Conservation (phyloP, 2,888 invertebrate species). For the Poecilobothrus nobilitatus region DNA sequence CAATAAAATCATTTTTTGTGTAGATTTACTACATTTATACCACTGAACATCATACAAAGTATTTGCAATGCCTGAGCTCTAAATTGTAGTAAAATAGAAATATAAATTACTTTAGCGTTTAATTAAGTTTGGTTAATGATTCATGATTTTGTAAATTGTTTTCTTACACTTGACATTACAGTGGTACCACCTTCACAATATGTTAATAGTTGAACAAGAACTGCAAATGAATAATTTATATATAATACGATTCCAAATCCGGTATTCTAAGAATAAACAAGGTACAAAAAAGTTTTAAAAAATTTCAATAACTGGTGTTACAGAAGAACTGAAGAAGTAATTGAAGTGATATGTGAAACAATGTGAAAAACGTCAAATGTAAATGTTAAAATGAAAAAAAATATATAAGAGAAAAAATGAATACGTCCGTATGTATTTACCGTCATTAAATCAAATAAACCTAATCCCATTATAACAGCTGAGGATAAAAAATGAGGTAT, state of each 20-base stretch:
- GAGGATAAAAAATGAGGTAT: slow-evolving; percentile 40
- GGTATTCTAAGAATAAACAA: slow-evolving; percentile 31
- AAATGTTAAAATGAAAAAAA: too few relatives aligned
- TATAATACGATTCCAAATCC: slow-evolving; percentile 33
- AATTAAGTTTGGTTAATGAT: slow-evolving; percentile 19
- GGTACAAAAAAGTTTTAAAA: too few relatives aligned
- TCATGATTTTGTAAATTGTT: not conserved
- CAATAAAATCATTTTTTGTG: slow-evolving; percentile 39
- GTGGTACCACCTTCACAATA: slow-evolving; percentile 35
- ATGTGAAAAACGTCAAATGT: too few relatives aligned
- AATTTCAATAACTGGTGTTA: too few relatives aligned
- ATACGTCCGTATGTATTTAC: too few relatives aligned
- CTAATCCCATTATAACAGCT: slow-evolving; percentile 37
- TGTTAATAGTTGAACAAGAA: slow-evolving; percentile 28
- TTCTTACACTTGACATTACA: slow-evolving; percentile 32
- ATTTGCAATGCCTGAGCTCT: slow-evolving; percentile 33
- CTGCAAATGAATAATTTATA: slow-evolving; percentile 30
- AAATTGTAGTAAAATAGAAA: slow-evolving; percentile 16
- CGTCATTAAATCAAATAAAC: slow-evolving; percentile 39
- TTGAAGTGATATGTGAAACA: too few relatives aligned
- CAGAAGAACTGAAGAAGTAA: too few relatives aligned
- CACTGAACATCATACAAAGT: slow-evolving; percentile 36
- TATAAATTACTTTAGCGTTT: too few relatives aligned
- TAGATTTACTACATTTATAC: slow-evolving; percentile 39
- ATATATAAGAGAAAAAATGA: too few relatives aligned